phyloP scores from a whole-genome alignment of 2,888 invertebrate genomes.

The Eupithecia vulgata region DNA sequence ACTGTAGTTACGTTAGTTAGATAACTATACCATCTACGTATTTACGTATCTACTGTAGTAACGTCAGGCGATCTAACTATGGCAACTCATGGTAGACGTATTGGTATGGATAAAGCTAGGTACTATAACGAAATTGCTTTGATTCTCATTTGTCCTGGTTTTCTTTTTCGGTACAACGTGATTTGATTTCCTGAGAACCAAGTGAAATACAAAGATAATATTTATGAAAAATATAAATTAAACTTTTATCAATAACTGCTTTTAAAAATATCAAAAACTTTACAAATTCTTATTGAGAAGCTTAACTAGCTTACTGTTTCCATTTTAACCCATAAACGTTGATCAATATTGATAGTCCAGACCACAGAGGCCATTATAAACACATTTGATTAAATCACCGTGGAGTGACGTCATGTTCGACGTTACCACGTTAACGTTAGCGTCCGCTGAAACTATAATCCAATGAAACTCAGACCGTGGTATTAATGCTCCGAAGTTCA shows the following conservation, averaged over 20 bases:
- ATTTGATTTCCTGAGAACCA: not conserved
- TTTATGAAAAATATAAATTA: no score
- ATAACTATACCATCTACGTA: no score
- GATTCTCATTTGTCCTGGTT: not conserved
- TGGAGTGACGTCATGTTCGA: conserved; percentile 3
- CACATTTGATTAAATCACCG: conserved; percentile 20
- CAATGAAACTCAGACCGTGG: conserved; percentile 36
- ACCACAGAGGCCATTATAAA: not conserved
- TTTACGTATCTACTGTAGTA: no score
- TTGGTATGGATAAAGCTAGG: no score
- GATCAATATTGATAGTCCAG: not conserved
- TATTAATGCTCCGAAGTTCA: not conserved
- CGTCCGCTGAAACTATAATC: conserved; percentile 34
- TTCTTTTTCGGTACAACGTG: not conserved
- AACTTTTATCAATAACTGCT: no score
- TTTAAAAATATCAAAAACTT: no score
- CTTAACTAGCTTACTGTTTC: not conserved
- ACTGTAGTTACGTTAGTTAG: no score
- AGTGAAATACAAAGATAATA: not conserved
- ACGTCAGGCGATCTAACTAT: no score
- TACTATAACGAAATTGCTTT: no score
- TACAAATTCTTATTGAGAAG: not conserved
- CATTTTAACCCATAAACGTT: not conserved
- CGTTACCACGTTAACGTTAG: conserved; percentile 40
- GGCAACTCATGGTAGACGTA: no score